Percentiles rank a stretch among this genome's conserved stretches.
Conservation (phyloP, 2,797 vertebrate genomes). For the Pyrocephalus nanus region DNA sequence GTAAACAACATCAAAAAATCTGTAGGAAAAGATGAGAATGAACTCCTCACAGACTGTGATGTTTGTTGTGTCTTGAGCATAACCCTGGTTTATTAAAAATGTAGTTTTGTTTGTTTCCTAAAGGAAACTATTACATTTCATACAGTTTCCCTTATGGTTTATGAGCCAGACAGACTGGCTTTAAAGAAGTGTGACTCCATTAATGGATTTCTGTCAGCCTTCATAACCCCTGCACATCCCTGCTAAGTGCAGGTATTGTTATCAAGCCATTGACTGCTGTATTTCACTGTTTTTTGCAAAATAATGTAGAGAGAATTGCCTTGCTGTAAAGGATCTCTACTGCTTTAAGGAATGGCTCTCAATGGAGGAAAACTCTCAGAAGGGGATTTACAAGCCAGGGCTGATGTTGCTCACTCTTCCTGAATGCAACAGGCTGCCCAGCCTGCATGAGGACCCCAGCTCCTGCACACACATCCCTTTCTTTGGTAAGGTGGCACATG, state of each 20-base stretch:
- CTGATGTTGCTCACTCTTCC: conserved; percentile 76
- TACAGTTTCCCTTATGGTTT: neutral
- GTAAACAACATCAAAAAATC: neutral
- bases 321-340: conserved; percentile 94
- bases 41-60: neutral
- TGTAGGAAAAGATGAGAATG: neutral
- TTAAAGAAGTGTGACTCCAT: neutral
- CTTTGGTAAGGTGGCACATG: conserved; percentile 79
- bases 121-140: neutral
- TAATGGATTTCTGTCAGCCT: neutral
- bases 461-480: conserved; percentile 87
- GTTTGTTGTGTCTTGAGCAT: neutral
- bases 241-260: conserved; percentile 1
- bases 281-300: conserved; percentile 66
- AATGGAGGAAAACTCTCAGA: conserved; percentile 79
- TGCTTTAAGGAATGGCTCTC: conserved; percentile 91
- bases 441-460: conserved; percentile 78
- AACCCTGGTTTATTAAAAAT: neutral
- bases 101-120: neutral
- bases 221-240: neutral
- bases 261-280: conserved; percentile 32
- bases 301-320: conserved; percentile 89
- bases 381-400: conserved; percentile 78
- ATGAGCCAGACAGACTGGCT: neutral
- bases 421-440: conserved; percentile 88